Evolutionary conservation across 2,797 vertebrate species (phyloP).

Genomic region (Peromyscus nudipes): DNA sequence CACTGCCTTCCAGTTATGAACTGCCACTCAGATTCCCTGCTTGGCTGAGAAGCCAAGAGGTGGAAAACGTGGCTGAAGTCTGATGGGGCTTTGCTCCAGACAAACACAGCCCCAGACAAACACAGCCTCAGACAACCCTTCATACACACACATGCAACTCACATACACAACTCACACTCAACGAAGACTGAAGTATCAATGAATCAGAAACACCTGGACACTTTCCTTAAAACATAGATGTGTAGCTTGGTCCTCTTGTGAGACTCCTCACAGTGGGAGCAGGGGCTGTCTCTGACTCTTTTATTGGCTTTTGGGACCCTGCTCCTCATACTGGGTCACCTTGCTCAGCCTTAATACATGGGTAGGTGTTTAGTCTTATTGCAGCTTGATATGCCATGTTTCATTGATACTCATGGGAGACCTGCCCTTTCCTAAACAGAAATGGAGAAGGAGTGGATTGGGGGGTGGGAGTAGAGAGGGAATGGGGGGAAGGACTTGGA

Average conservation of each 20-base stretch:
- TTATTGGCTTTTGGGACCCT: neutral
- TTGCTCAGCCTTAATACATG: no score
- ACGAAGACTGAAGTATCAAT: neutral
- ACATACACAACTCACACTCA: neutral
- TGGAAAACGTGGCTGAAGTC: neutral
- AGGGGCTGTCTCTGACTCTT: neutral
- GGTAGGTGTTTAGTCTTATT: neutral
- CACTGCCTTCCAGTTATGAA: neutral
- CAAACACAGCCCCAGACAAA: neutral
- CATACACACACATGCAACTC: neutral
- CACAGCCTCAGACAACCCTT: neutral
- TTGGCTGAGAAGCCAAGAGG: neutral
- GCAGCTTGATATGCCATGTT: neutral
- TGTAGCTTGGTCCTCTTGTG: neutral
- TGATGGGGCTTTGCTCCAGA: neutral
- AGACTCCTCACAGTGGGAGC: neutral
- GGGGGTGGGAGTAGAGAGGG: neutral
- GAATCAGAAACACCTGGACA: conserved; percentile 56
- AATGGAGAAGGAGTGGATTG: neutral
- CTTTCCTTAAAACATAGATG: neutral
- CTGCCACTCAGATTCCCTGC: neutral
- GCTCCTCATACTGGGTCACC: neutral
- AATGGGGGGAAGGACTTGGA: neutral
- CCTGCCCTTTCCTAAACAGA: neutral
- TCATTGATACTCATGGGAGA: neutral